Conservation (phyloP, 2,888 invertebrate species). For the Calameuta idolon region DNA sequence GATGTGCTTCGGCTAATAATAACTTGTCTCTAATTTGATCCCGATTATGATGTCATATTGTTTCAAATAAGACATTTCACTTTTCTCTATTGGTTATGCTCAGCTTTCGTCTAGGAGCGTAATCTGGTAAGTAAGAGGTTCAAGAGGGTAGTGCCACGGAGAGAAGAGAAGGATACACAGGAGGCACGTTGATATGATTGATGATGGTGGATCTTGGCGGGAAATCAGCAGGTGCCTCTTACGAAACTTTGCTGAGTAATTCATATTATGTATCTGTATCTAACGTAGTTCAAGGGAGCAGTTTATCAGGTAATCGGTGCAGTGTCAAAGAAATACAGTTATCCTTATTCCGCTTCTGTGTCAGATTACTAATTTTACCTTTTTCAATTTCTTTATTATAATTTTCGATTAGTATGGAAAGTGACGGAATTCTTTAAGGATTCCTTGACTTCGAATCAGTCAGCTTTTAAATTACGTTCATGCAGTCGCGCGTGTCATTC, state of each 20-base stretch:
- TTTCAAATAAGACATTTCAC: not conserved
- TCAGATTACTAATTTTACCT: not conserved
- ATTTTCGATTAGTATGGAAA: not conserved
- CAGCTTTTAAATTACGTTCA: not conserved
- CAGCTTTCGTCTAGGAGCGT: not conserved
- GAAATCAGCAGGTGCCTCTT: conserved; percentile 56
- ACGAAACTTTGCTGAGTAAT: conserved; percentile 50
- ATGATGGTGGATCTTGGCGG: conserved; percentile 45
- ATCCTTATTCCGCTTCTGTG: not conserved
- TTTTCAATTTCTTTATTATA: not conserved
- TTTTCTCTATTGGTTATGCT: not conserved
- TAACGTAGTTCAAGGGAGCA: not conserved
- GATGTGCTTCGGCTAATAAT: not conserved
- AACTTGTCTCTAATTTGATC: not conserved
- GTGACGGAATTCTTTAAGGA: not conserved
- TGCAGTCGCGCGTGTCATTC: not conserved
- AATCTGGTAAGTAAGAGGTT: not conserved
- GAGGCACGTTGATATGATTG: conserved; percentile 50
- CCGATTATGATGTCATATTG: not conserved
- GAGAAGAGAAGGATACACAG: conserved; percentile 27
- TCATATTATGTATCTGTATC: conserved; percentile 46
- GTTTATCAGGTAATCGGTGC: not conserved
- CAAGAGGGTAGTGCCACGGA: conserved; percentile 15
- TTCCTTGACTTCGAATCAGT: not conserved
- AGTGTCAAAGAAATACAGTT: not conserved